Base-by-base conservation (phyloP, 2,797 vertebrate genomes). In the Amblyopsis hoosieri region DNA sequence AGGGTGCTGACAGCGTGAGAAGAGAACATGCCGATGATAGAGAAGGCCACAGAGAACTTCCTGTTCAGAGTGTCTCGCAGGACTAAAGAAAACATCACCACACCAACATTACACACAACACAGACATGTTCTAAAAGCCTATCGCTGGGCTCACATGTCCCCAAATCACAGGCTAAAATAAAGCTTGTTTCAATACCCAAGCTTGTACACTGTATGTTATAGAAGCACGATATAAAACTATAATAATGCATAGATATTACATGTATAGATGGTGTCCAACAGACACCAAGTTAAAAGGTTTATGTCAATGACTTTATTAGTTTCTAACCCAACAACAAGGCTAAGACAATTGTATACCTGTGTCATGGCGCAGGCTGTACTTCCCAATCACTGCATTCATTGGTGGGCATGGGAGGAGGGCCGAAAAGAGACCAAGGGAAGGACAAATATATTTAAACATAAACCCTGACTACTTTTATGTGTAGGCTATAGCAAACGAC, bases 11-110 rank as follows among this genome's bases (percentile, higher is more conserved):
- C 96, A 0, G 97, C 97, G 0, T 97, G 96, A 0, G 97, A 98
- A 3, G 97, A 97, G 78, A 99, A 98, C 97, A 99, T 98, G 76
- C 97, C 97, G 66, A 99, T 97, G 57, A 99, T 95, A 86, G 97
- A 99, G 84, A 99, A 98, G 0, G 95, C 92, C 1, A 96, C 93
- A 0, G 97, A 99, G 88, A 98, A 98, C 54, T 96, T 97, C 82
- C 95, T 95, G 85, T 97, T 98, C 85, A 99, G 91, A 0, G 92
- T 93, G 86, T 98, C 95, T 37, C 93, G 93, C 89, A 97, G 92
- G 72, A 95, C 96, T 96, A 81, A 45, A 63, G 33, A 50, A 4
- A 9, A 52, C 0, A 29, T 66, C 29, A 78, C 66, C 29, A 54
- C 42, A 67, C 12, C 12, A 10, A 54, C 59, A 55, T 71, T 19